phyloP scores from a whole-genome alignment of 2,113 vertebrate genomes.

The Myodes glareolus region DNA sequence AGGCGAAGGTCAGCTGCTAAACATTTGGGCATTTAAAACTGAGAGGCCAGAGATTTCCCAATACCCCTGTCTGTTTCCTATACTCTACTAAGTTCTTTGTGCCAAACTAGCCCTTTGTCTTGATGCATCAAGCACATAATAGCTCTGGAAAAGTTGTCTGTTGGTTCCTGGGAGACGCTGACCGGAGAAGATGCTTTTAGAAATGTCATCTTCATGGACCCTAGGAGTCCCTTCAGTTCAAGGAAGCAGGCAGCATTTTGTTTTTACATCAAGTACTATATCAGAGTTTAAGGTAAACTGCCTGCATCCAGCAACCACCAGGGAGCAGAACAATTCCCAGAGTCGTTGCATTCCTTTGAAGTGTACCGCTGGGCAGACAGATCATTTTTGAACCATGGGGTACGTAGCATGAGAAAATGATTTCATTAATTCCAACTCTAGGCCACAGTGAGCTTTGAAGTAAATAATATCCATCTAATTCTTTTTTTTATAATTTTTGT shows the following conservation, averaged over 20 bases:
- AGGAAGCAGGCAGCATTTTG: not conserved
- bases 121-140: not conserved
- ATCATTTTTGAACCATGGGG: conserved; percentile 6
- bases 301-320: not conserved
- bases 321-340: not conserved
- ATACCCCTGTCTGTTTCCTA: conserved; percentile 79
- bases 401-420: not conserved
- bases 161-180: not conserved
- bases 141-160: not conserved
- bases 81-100: conserved; percentile 49
- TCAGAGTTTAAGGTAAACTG: not conserved
- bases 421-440: conserved; percentile 4
- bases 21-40: conserved; percentile 89
- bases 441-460: not conserved
- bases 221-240: not conserved
- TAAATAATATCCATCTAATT: not conserved
- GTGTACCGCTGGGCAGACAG: not conserved
- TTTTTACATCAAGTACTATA: not conserved
- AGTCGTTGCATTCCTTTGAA: not conserved
- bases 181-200: not conserved
- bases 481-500: not conserved
- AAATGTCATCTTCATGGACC: not conserved
- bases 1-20: conserved; percentile 90
- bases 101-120: not conserved
- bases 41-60: conserved; percentile 84